Evolutionary conservation across 2,113 vertebrate species (phyloP), one percentile per base, ranked within the genome.

Genomic region (Chaetura pelagica): DNA sequence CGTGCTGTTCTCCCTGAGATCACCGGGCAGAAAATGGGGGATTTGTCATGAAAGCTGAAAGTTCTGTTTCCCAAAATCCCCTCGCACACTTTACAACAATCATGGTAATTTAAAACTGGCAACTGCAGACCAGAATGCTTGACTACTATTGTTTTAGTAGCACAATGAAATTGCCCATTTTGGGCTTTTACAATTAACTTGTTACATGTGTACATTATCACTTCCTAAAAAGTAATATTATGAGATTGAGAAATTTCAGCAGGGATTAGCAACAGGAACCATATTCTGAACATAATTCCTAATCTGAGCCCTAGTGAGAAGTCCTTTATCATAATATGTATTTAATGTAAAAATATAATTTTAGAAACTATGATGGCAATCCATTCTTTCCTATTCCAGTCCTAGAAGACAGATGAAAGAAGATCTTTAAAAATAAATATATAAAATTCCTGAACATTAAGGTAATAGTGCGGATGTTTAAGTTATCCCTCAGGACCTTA

Each of bases 141-240:
- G 23, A 61, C 76, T 63, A 48, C 55, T 90, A 83, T 74, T 88
- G 79, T 96, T 88, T 67, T 30, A 78, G 85, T 35, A 93, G 72
- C 57, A 88, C 68, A 80, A 71, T 67, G 51, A 74, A 88, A 91
- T 94, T 85, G 86, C 44, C 34, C 59, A 63, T 59, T 93, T 73
- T 20, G 34, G 64, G 63, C 63, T 91, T 86, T 77, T 74, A 75
- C 58, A 86, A 90, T 94, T 91, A 85, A 83, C 71, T 95, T 93
- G 57, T 92, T 92, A 94, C 67, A 93, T 67, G 72, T 68, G 46
- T 81, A 77, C 71, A 61, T 84, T 96, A 94, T 68, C 90, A 93
- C 76, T 92, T 96, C 88, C 88, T 89, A 77, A 93, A 77, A 8
- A 78, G 76, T 44, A 90, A 35, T 57, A 89, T 51, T 80, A 86